These are phyloP conservation scores for Epinephelus fuscoguttatus DNA, from an alignment of 2,113 vertebrate genomes.

Conservation along the genomic window DNA sequence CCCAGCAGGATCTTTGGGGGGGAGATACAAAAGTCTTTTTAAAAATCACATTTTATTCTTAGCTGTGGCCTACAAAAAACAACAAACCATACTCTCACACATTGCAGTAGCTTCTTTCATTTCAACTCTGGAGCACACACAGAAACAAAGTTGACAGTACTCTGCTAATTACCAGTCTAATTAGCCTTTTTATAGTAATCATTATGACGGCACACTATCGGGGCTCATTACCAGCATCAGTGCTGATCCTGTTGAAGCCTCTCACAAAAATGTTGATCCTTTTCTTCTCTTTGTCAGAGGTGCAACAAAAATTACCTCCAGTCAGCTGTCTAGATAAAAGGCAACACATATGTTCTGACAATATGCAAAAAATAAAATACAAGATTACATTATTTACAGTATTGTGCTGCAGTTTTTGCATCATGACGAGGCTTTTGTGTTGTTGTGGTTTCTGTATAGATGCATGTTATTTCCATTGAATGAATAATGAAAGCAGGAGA, in stretches of 20 bases:
- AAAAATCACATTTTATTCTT: not conserved
- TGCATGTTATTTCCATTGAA: not conserved
- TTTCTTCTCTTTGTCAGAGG: not conserved
- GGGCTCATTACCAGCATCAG: conserved; percentile 1
- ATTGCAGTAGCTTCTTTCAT: not conserved
- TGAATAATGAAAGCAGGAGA: not conserved
- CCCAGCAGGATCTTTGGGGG: conserved; percentile 22
- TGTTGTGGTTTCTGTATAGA: not conserved
- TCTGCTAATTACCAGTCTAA: conserved; percentile 52
- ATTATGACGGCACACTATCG: not conserved
- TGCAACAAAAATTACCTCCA: not conserved
- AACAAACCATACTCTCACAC: conserved; percentile 11
- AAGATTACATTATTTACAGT: not conserved
- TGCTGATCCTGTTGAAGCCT: not conserved
- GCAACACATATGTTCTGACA: not conserved
- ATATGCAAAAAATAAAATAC: not conserved
- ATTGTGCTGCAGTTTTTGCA: not conserved
- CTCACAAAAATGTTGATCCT: not conserved
- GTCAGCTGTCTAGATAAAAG: not conserved
- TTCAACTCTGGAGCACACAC: not conserved
- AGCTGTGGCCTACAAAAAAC: conserved; percentile 1
- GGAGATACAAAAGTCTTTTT: not conserved
- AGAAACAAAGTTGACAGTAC: conserved; percentile 7
- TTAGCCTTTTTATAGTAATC: conserved; percentile 50
- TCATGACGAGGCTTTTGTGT: not conserved